Conservation (phyloP, 2,888 invertebrate genomes). For the Crossocerus cetratus region DNA sequence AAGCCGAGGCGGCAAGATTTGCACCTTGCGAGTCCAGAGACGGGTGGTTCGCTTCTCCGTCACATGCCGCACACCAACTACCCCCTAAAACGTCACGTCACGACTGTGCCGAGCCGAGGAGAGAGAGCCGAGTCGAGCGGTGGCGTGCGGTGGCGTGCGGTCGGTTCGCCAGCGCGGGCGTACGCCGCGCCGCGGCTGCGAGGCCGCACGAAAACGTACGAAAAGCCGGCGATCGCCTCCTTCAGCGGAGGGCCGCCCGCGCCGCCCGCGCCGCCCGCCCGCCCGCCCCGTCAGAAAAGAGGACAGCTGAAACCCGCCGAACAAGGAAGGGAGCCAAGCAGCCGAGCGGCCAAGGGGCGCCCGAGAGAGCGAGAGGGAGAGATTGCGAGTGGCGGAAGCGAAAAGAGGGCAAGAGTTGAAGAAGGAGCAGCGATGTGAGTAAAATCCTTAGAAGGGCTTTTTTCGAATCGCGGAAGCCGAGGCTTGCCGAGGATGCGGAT, state of each 20-base stretch:
- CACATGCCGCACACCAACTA: constrained; percentile 58
- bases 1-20: constrained; percentile 18
- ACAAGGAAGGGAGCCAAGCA: constrained; percentile 9
- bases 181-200: constrained; percentile 54
- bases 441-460: no score
- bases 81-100: constrained; percentile 64
- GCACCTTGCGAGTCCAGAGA: constrained; percentile 7
- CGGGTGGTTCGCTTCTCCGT: constrained; percentile 54
- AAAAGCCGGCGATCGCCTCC: constrained; percentile 63
- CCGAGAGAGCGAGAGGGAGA: neutral
- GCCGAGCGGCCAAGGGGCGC: constrained; percentile 15
- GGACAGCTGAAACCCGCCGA: neutral
- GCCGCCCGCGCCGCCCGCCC: no score
- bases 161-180: constrained; percentile 54
- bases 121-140: no score
- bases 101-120: constrained; percentile 51
- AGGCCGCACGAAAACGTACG: constrained; percentile 68
- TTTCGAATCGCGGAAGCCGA: no score
- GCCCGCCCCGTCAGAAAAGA: neutral
- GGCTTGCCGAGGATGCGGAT: neutral
- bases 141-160: constrained; percentile 26
- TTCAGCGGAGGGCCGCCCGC: neutral
- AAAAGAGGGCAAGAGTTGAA: neutral
- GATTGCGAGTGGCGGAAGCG: neutral
- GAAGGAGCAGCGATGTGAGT: no score